phyloP scores from a whole-genome alignment of 2,797 vertebrate species.

The Mormyrus hasselquistii region DNA sequence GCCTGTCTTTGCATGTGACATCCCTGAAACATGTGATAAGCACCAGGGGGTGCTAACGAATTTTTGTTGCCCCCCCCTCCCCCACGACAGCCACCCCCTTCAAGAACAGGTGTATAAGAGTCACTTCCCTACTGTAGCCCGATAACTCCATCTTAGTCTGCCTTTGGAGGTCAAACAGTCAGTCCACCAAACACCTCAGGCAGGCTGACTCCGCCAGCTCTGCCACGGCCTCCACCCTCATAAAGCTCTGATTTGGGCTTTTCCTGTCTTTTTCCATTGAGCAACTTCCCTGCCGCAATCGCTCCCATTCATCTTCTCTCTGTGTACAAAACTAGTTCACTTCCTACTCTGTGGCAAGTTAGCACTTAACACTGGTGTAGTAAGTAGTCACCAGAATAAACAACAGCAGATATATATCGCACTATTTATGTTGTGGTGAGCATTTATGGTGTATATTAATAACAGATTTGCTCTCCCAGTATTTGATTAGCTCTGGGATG shows the following conservation, averaged over 20 bases:
- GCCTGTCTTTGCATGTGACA: constrained; percentile 45
- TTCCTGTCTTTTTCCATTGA: not conserved
- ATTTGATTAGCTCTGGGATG: not conserved
- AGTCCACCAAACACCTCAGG: constrained; percentile 86
- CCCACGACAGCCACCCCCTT: constrained; percentile 49
- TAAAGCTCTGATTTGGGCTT: not conserved
- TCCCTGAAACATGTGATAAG: constrained; percentile 50
- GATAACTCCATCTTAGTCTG: constrained; percentile 95
- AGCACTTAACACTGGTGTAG: not conserved
- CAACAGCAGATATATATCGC: not conserved
- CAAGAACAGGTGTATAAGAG: constrained; percentile 67
- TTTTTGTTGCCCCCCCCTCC: constrained; percentile 38
- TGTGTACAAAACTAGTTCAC: not conserved
- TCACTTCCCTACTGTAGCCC: constrained; percentile 70
- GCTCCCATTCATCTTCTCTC: not conserved
- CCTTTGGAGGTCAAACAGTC: constrained; percentile 78
- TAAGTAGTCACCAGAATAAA: not conserved
- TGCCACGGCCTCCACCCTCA: constrained; percentile 52
- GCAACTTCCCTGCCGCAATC: not conserved
- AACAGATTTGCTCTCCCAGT: not conserved
- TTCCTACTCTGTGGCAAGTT: not conserved
- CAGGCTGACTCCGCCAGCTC: constrained; percentile 80
- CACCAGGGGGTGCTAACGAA: constrained; percentile 52
- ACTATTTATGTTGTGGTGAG: not conserved
- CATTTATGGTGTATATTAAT: not conserved